Evolutionary conservation across 35 echinoderm and acorn worm species (phyloP).

Genomic region (Amphiura filiformis): DNA sequence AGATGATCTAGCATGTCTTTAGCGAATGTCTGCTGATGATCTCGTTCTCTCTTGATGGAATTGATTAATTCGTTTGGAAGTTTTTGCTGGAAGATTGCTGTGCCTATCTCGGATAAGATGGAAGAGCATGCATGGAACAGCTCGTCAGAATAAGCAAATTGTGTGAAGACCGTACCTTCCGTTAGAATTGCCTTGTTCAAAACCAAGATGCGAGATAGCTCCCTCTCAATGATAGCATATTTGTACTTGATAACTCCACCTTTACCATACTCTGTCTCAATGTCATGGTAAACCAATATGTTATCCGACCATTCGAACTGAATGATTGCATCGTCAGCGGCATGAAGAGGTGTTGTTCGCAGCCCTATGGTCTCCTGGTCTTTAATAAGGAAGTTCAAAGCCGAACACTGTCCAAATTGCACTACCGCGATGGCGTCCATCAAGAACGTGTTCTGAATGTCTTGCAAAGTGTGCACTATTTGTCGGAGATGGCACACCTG

Average conservation of each 20-base stretch:
- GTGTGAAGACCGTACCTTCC: background rate
- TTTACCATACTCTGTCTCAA: slow-evolving; percentile 27
- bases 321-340: background rate
- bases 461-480: background rate
- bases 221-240: slow-evolving; percentile 1
- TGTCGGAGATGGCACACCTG: background rate
- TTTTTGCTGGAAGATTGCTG: background rate
- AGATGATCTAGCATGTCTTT: slow-evolving; percentile 24
- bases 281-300: slow-evolving; percentile 1
- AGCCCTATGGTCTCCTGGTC: background rate
- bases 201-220: slow-evolving; percentile 11
- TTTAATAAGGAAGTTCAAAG: slow-evolving; percentile 13
- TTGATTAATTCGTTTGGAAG: slow-evolving; percentile 15
- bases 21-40: slow-evolving; percentile 8
- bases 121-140: background rate
- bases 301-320: background rate
- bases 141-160: slow-evolving; percentile 29
- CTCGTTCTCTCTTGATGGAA: background rate
- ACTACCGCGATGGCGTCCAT: background rate
- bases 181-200: slow-evolving; percentile 13
- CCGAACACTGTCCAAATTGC: background rate
- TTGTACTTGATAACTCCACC: slow-evolving; percentile 23
- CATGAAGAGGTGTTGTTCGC: slow-evolving; percentile 24
- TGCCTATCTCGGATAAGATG: slow-evolving; percentile 7
- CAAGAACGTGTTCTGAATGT: background rate